Evolutionary conservation across 2,888 invertebrate genomes (phyloP).

Genomic region (Ptychoptera contaminata): DNA sequence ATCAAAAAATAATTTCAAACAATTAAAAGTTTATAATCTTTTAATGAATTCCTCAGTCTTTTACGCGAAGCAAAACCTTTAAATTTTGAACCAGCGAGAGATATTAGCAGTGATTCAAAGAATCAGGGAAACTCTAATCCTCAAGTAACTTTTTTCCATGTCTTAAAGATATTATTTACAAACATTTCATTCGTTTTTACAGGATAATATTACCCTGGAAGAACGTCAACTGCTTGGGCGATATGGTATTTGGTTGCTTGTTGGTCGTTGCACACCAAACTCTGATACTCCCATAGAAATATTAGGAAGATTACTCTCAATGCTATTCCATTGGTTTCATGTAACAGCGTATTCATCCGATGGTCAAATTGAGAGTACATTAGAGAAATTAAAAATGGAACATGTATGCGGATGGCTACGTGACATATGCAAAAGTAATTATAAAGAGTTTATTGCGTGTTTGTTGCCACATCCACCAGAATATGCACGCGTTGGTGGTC

Average conservation of each 20-base stretch:
- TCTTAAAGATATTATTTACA: no score
- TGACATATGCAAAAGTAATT: slow-evolving; percentile 66
- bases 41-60: no score
- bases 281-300: slow-evolving; percentile 62
- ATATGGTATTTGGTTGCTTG: slow-evolving; percentile 95
- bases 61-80: slow-evolving; percentile 83
- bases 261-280: slow-evolving; percentile 76
- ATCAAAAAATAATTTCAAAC: no score
- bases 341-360: slow-evolving; percentile 93
- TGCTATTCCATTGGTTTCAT: slow-evolving; percentile 99
- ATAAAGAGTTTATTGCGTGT: slow-evolving; percentile 82
- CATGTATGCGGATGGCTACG: slow-evolving; percentile 88
- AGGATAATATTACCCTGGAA: slow-evolving; percentile 61
- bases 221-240: slow-evolving; percentile 80
- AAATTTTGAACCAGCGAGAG: slow-evolving; percentile 46
- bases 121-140: slow-evolving; percentile 24
- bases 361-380: slow-evolving; percentile 68
- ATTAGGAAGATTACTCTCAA: slow-evolving; percentile 81
- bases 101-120: slow-evolving; percentile 27
- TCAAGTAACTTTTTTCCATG: slow-evolving; percentile 19
- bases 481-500: slow-evolving; percentile 88
- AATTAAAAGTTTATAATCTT: no score
- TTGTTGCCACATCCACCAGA: slow-evolving; percentile 92
- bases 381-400: slow-evolving; percentile 83
- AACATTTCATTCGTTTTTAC: slow-evolving; percentile 13